Evolutionary conservation across 2,113 vertebrate species (phyloP).

Genomic region (Shinisaurus crocodilurus): DNA sequence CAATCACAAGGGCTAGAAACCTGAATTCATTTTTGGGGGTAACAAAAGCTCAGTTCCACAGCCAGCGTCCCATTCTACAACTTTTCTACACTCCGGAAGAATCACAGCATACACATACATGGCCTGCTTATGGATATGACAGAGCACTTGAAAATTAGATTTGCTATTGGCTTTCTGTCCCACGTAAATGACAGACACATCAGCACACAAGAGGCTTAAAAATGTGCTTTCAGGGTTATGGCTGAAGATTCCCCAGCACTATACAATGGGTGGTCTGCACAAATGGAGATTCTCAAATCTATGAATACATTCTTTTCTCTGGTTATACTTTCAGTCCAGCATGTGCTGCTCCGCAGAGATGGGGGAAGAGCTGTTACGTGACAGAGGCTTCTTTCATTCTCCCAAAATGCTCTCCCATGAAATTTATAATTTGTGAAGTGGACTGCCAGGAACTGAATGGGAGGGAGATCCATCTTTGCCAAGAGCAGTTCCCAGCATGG

Average conservation of each 20-base stretch:
- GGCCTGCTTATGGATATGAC: background rate
- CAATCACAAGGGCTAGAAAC: background rate
- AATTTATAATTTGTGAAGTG: conserved; percentile 33
- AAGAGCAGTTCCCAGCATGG: conserved; percentile 62
- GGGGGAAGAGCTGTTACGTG: conserved; percentile 14
- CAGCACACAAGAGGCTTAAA: background rate
- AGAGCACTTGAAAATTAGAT: background rate
- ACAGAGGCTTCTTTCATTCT: conserved; percentile 37
- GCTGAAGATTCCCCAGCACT: background rate
- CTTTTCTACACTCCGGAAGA: background rate
- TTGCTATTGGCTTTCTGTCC: background rate
- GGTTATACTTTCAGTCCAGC: background rate
- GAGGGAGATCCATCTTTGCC: conserved; percentile 21
- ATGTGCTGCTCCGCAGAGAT: background rate
- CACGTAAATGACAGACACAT: background rate
- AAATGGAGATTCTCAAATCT: background rate
- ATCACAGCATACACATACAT: background rate
- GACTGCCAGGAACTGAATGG: conserved; percentile 21
- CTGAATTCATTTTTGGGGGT: background rate
- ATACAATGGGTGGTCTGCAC: background rate
- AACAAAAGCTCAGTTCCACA: background rate
- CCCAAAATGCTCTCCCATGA: background rate
- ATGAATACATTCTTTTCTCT: background rate
- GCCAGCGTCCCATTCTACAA: background rate
- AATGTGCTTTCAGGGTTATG: background rate